Percentiles rank a stretch among this genome's conserved stretches.
These are phyloP conservation scores for Ametastegia equiseti DNA, from an alignment of 2,888 invertebrate species.

Conservation along the genomic window DNA sequence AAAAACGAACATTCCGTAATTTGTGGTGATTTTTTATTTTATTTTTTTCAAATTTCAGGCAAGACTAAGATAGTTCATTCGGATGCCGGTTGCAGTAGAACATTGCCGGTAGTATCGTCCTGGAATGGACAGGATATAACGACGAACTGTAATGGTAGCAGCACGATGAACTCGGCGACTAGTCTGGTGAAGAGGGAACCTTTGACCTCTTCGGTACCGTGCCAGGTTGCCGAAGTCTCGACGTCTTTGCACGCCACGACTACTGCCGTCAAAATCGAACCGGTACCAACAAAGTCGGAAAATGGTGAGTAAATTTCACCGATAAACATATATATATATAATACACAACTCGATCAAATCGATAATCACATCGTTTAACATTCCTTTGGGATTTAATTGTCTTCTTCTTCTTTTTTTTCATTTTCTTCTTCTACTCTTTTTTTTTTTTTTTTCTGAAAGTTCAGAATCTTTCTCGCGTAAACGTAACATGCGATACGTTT, in stretches of 20 bases:
- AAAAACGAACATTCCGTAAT: too few species aligned
- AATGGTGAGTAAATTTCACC: conserved; percentile 68
- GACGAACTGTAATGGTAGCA: conserved; percentile 56
- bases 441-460: background rate
- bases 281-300: conserved; percentile 82
- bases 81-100: conserved; percentile 84
- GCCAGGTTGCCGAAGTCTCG: conserved; percentile 81
- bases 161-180: conserved; percentile 74
- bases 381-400: too few species aligned
- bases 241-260: conserved; percentile 74
- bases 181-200: conserved; percentile 85
- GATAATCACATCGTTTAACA: too few species aligned
- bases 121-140: conserved; percentile 76
- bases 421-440: background rate
- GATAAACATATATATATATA: too few species aligned
- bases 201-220: conserved; percentile 76
- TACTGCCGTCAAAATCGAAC: conserved; percentile 82
- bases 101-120: conserved; percentile 81
- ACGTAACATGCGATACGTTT: too few species aligned
- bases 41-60: conserved; percentile 57
- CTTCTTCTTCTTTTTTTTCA: too few species aligned
- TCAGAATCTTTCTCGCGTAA: too few species aligned
- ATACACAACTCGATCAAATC: too few species aligned
- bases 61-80: conserved; percentile 72
- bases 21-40: conserved; percentile 26